Evolutionary conservation across 2,888 invertebrate genomes (phyloP).

Genomic region (Tenthredo scrophulariae): DNA sequence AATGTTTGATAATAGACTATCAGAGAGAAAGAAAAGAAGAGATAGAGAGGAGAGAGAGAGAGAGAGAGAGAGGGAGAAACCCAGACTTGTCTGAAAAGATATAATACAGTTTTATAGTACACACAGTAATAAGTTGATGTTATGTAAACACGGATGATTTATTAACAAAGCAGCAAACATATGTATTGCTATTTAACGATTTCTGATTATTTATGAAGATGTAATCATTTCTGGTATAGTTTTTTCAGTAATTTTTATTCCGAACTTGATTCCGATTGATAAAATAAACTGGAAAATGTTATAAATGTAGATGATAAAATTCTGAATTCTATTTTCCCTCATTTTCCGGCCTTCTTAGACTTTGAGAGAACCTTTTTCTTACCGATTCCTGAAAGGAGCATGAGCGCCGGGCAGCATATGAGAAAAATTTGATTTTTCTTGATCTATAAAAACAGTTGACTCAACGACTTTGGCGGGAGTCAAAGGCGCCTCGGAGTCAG

Average conservation of each 20-base stretch:
- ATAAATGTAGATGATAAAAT: background rate
- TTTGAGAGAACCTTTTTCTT: conserved; percentile 52
- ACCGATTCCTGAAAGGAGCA: conserved; percentile 75
- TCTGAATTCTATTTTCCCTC: background rate
- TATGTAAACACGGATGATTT: background rate
- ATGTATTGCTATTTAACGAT: too few species aligned
- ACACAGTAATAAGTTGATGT: background rate
- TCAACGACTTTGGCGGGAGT: conserved; percentile 82
- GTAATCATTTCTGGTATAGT: background rate
- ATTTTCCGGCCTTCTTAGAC: background rate
- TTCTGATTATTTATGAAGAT: background rate
- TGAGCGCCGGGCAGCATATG: conserved; percentile 67
- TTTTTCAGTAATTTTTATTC: background rate
- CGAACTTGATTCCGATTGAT: background rate
- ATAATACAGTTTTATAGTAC: background rate
- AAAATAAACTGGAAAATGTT: background rate
- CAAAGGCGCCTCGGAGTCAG: conserved; percentile 86
- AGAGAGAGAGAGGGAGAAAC: background rate
- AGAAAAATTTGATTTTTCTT: conserved; percentile 67
- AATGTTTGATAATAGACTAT: background rate
- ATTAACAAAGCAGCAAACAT: background rate
- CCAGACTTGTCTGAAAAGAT: background rate
- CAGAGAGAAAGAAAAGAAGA: background rate
- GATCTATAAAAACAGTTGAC: conserved; percentile 71
- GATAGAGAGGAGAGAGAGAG: too few species aligned